Evolutionary conservation across 2,797 vertebrate genomes (phyloP).

Genomic region (Kryptolebias ocellatus): DNA sequence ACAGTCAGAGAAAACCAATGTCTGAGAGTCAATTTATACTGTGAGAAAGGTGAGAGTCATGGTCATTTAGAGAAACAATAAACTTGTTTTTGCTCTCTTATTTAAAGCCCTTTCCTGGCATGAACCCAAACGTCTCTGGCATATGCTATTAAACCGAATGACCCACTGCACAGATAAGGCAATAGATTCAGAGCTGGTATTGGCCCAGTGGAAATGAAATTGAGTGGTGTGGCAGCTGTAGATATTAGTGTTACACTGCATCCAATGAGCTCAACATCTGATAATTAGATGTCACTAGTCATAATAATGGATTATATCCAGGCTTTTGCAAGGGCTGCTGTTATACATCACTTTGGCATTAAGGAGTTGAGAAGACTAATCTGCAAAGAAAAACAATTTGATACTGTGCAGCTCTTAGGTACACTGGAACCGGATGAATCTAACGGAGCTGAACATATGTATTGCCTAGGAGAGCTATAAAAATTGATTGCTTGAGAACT

Average conservation of each 20-base stretch:
- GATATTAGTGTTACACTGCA: conserved; percentile 38
- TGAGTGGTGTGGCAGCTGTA: conserved; percentile 44
- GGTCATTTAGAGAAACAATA: conserved; percentile 58
- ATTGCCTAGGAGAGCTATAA: conserved; percentile 20
- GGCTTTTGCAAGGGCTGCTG: conserved; percentile 31
- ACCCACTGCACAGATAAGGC: conserved; percentile 30
- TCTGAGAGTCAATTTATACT: conserved; percentile 19
- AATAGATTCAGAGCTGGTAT: conserved; percentile 30
- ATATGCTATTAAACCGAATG: conserved; percentile 54
- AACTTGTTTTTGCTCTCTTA: conserved; percentile 54
- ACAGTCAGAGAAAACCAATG: conserved; percentile 46
- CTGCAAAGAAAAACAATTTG: conserved; percentile 39
- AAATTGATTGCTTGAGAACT: conserved; percentile 40
- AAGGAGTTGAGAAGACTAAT: conserved; percentile 40
- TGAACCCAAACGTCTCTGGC: conserved; percentile 46
- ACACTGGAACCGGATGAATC: not conserved
- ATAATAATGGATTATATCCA: conserved; percentile 51
- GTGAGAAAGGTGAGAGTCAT: conserved; percentile 15
- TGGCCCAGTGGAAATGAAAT: conserved; percentile 30
- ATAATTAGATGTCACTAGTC: conserved; percentile 68
- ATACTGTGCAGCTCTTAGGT: conserved; percentile 10
- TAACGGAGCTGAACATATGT: conserved; percentile 28
- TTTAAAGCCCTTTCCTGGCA: conserved; percentile 60
- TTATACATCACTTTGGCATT: conserved; percentile 50
- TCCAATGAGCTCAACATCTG: conserved; percentile 55